Percentiles rank a stretch among this genome's conserved stretches.
These are phyloP conservation scores for Sturnira hondurensis DNA, from an alignment of 2,113 vertebrate species.

Conservation along the genomic window DNA sequence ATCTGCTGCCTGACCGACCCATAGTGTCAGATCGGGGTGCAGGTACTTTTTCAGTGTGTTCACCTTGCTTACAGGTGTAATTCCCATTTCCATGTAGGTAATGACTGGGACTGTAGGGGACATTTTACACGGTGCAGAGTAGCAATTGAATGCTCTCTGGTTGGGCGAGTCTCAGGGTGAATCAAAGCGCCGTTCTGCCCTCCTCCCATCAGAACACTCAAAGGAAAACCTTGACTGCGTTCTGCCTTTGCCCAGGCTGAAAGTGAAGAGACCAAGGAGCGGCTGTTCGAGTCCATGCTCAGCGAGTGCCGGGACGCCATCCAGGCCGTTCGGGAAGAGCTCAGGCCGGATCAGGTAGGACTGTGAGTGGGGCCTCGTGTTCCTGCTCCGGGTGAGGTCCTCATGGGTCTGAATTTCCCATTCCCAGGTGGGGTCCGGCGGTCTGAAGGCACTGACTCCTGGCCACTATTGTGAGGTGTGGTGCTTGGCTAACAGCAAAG, in stretches of 20 bases:
- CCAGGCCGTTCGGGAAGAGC: slow-evolving; percentile 94
- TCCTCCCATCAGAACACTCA: not conserved
- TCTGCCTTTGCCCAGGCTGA: slow-evolving; percentile 82
- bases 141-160: not conserved
- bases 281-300: slow-evolving; percentile 94
- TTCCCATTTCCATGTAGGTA: not conserved
- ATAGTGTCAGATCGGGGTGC: too few species aligned
- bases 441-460: not conserved
- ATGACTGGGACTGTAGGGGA: rapidly evolving
- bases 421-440: not conserved
- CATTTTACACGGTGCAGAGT: rapidly evolving
- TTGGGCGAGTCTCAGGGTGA: not conserved
- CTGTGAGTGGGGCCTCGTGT: rapidly evolving
- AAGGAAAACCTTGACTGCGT: not conserved
- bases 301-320: slow-evolving; percentile 97
- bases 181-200: rapidly evolving
- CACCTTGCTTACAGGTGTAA: too few species aligned
- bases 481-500: not conserved
- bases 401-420: rapidly evolving
- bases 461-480: not conserved
- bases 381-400: not conserved
- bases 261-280: slow-evolving; percentile 96
- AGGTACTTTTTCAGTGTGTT: not conserved
- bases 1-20: not conserved
- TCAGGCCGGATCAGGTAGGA: slow-evolving; percentile 92